phyloP scores from a whole-genome alignment of 2,797 vertebrate species.

The Scyliorhinus canicula region DNA sequence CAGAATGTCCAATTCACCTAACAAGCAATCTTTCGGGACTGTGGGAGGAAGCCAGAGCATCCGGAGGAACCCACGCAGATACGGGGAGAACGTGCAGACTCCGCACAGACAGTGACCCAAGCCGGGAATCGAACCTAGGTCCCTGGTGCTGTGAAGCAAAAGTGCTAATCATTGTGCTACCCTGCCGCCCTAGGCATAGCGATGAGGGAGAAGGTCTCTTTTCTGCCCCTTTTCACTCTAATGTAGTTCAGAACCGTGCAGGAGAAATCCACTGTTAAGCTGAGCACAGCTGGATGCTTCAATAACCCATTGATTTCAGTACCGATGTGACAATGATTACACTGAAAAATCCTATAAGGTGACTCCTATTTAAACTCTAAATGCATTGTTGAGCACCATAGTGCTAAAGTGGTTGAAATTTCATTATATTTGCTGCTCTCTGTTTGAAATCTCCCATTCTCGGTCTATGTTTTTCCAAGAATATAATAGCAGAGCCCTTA shows the following conservation, averaged over 20 bases:
- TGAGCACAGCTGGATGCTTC: background rate
- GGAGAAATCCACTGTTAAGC: background rate
- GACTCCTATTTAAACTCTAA: constrained; percentile 15
- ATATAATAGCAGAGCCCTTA: background rate
- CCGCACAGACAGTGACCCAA: no score
- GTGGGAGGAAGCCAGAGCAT: no score
- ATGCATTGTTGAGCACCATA: background rate
- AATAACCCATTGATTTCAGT: background rate
- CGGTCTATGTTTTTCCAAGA: background rate
- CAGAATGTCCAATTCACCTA: no score
- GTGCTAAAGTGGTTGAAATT: constrained; percentile 22
- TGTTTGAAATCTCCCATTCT: constrained; percentile 12
- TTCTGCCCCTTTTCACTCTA: background rate
- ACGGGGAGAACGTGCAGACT: no score
- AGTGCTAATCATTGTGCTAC: no score
- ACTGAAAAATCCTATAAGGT: background rate
- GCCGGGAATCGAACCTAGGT: no score
- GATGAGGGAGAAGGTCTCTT: background rate
- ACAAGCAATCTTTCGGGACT: no score
- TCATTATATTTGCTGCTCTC: background rate
- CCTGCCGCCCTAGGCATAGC: no score
- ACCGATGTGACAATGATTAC: background rate
- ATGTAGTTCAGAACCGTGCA: background rate
- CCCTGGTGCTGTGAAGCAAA: no score
- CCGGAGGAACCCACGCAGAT: no score